A percentile compares a stretch with the other conserved stretches of the same genome.
These are phyloP conservation scores for Perca schrenkii DNA, from an alignment of 2,113 vertebrate species.

Conservation along the genomic window DNA sequence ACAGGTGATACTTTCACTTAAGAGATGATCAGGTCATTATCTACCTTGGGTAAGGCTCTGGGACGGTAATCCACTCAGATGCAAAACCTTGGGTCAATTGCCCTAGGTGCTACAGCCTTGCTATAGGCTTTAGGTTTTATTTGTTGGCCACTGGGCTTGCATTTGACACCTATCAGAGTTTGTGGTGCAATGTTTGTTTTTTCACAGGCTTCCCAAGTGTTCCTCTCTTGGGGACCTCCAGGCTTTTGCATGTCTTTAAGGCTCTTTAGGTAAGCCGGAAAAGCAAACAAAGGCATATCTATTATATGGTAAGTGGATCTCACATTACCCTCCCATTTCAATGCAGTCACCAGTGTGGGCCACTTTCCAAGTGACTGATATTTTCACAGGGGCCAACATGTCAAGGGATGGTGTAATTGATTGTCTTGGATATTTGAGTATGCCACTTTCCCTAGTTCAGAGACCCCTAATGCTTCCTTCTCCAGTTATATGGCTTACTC, in stretches of 20 bases:
- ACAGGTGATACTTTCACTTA: conserved; percentile 57
- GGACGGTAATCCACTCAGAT: conserved; percentile 49
- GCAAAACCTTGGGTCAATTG: conserved; percentile 43
- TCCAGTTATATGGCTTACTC: conserved; percentile 58
- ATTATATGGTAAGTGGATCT: conserved; percentile 93
- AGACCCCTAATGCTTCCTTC: conserved; percentile 72
- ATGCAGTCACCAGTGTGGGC: conserved; percentile 86
- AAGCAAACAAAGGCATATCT: conserved; percentile 87
- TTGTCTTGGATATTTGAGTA: conserved; percentile 89
- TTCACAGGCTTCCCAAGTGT: conserved; percentile 71
- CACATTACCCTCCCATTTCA: conserved; percentile 85
- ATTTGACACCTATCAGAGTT: conserved; percentile 69
- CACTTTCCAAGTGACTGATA: conserved; percentile 93
- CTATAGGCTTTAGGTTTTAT: conserved; percentile 55
- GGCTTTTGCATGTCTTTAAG: conserved; percentile 75
- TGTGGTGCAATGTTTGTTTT: conserved; percentile 73
- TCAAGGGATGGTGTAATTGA: conserved; percentile 91
- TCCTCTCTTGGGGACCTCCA: conserved; percentile 63
- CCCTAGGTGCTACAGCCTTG: conserved; percentile 53
- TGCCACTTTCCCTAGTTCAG: conserved; percentile 86
- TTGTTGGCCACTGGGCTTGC: conserved; percentile 52
- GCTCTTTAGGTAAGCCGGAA: conserved; percentile 77
- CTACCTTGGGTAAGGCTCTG: conserved; percentile 14
- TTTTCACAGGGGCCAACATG: conserved; percentile 90
- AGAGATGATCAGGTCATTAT: conserved; percentile 62